phyloP scores from a whole-genome alignment of 2,888 invertebrate species.

The Lycocerus yunnanus region DNA sequence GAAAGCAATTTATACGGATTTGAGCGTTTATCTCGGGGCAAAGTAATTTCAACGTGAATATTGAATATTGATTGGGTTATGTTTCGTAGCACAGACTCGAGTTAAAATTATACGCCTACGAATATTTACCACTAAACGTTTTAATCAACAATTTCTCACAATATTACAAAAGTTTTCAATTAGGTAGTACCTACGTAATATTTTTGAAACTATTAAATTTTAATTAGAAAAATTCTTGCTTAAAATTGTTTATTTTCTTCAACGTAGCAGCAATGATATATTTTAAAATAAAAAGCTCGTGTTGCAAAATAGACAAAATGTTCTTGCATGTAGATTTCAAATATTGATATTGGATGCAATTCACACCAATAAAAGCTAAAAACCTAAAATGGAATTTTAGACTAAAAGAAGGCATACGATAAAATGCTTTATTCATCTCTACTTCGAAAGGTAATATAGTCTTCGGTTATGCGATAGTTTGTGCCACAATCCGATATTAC shows the following conservation, averaged over 20 bases:
- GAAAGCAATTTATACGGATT: slow-evolving; percentile 29
- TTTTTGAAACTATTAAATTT: not conserved
- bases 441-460: not conserved
- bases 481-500: not conserved
- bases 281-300: not conserved
- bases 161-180: not conserved
- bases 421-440: not conserved
- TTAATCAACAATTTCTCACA: not conserved
- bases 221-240: not conserved
- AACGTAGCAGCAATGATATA: not conserved
- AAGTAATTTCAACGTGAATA: slow-evolving; percentile 29
- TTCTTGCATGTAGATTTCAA: not conserved
- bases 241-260: not conserved
- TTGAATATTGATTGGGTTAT: slow-evolving; percentile 30
- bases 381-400: not conserved
- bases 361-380: not conserved
- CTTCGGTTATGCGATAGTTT: not conserved
- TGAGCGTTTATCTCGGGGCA: slow-evolving; percentile 24
- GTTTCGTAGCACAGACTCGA: slow-evolving; percentile 13
- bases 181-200: not conserved
- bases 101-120: slow-evolving; percentile 18
- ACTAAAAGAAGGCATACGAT: not conserved
- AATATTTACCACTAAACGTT: not conserved
- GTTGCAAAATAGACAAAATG: not conserved
- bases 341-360: not conserved